These are phyloP conservation scores for Hippasteria phrygiana DNA, from an alignment of 53 echinoderm and acorn worm species.

Conservation along the genomic window DNA sequence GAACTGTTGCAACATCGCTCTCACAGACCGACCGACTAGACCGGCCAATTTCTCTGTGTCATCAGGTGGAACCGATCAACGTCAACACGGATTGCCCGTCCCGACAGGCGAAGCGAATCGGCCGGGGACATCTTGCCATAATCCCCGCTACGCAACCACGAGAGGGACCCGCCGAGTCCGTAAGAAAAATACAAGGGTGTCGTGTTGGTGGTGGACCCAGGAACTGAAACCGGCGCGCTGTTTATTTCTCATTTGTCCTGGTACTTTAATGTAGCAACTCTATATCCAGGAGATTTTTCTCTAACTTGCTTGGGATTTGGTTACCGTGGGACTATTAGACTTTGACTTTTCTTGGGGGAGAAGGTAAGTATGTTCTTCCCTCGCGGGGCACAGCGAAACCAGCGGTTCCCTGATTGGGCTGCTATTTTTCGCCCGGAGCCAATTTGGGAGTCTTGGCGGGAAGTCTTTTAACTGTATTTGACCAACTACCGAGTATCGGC, in stretches of 20 bases:
- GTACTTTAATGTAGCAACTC: slow-evolving; percentile 63
- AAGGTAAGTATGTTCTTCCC: not conserved
- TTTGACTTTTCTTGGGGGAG: not conserved
- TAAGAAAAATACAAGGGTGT: slow-evolving; percentile 35
- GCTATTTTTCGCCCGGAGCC: slow-evolving; percentile 19
- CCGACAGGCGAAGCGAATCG: slow-evolving; percentile 14
- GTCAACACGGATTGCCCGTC: slow-evolving; percentile 18
- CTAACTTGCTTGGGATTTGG: slow-evolving; percentile 43
- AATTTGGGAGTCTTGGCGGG: not conserved
- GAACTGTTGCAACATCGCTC: not conserved
- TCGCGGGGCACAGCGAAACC: slow-evolving; percentile 6
- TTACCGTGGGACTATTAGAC: slow-evolving; percentile 63
- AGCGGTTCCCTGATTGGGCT: slow-evolving; percentile 43
- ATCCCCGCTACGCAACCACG: not conserved
- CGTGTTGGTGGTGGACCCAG: not conserved
- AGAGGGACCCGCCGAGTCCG: not conserved
- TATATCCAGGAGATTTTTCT: slow-evolving; percentile 44
- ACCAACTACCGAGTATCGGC: slow-evolving; percentile 47
- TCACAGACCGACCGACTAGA: not conserved
- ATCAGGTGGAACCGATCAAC: slow-evolving; percentile 52
- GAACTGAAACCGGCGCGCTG: slow-evolving; percentile 54
- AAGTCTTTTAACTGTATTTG: slow-evolving; percentile 23
- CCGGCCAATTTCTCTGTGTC: not conserved
- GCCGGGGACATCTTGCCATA: not conserved
- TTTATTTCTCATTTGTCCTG: slow-evolving; percentile 54